Evolutionary conservation across 1,140 invertebrate species (phyloP).

Genomic region (Diabrotica virgifera): DNA sequence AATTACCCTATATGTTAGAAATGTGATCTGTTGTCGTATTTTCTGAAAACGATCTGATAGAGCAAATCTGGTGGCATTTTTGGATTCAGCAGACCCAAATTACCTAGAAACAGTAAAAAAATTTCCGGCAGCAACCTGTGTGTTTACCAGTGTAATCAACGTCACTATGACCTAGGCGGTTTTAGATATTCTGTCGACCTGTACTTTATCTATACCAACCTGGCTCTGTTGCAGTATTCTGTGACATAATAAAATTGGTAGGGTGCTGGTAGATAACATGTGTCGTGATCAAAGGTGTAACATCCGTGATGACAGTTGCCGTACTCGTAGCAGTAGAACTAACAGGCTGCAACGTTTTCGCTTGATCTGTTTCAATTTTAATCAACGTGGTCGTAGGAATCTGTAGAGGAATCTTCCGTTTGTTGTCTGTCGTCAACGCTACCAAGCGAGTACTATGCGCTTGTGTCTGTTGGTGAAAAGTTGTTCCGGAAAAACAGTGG

Average conservation of each 20-base stretch:
- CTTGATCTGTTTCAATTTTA: conserved; percentile 63
- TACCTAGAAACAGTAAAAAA: no score
- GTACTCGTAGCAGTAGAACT: conserved; percentile 52
- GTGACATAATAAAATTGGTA: conserved; percentile 46
- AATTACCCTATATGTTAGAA: no score
- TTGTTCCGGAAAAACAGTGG: conserved; percentile 50
- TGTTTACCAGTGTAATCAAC: no score
- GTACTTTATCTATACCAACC: background rate
- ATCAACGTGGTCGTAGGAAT: conserved; percentile 60
- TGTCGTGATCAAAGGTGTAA: conserved; percentile 47
- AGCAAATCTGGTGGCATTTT: no score
- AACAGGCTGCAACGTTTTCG: conserved; percentile 58
- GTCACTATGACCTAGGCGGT: no score
- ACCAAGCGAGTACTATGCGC: conserved; percentile 59
- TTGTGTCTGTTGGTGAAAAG: conserved; percentile 58
- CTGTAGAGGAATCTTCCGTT: conserved; percentile 59
- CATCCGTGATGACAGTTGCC: conserved; percentile 49
- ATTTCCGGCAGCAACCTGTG: no score
- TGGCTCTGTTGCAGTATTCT: conserved; percentile 33
- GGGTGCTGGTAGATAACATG: conserved; percentile 56
- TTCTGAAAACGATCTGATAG: no score
- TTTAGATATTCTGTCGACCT: no score
- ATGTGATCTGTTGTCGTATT: no score
- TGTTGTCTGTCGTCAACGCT: conserved; percentile 55
- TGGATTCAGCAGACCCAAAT: no score